A percentile compares a stretch with the other conserved stretches of the same genome.
Evolutionary conservation across 1,140 invertebrate genomes (phyloP).

Genomic region (Zaprionus kolodkinae): DNA sequence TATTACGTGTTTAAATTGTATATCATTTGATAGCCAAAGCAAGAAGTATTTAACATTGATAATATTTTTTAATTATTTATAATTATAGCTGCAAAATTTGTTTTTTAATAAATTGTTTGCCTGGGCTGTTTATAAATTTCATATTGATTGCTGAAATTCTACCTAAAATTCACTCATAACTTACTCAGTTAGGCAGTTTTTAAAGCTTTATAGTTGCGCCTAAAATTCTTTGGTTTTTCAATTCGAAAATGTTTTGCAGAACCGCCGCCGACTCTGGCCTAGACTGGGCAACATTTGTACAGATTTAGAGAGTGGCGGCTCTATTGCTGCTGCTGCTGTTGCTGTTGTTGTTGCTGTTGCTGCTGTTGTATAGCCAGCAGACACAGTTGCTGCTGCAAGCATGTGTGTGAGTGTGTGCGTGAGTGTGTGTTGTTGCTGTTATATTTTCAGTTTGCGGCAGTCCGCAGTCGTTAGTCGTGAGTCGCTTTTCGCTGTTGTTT

Average conservation of each 20-base stretch:
- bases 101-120: too few species aligned
- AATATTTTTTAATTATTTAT: too few species aligned
- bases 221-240: background rate
- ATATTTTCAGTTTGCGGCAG: slow-evolving; percentile 38
- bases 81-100: too few species aligned
- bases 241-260: background rate
- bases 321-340: slow-evolving; percentile 30
- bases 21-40: too few species aligned
- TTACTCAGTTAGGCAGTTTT: too few species aligned
- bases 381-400: slow-evolving; percentile 23
- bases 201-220: too few species aligned
- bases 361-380: slow-evolving; percentile 16
- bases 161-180: too few species aligned
- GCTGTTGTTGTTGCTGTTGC: slow-evolving; percentile 2
- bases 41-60: too few species aligned
- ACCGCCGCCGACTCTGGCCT: background rate
- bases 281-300: slow-evolving; percentile 11
- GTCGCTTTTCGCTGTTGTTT: slow-evolving; percentile 28
- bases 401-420: slow-evolving; percentile 5
- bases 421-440: slow-evolving; percentile 11
- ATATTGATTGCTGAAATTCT: too few species aligned
- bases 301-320: slow-evolving; percentile 34
- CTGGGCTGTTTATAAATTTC: too few species aligned
- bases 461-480: slow-evolving; percentile 45
- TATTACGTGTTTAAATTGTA: too few species aligned